These are phyloP conservation scores for Hydra vulgaris DNA, from an alignment of 30 jellyfish, hydroid and myxozoan genomes.

Conservation along the genomic window DNA sequence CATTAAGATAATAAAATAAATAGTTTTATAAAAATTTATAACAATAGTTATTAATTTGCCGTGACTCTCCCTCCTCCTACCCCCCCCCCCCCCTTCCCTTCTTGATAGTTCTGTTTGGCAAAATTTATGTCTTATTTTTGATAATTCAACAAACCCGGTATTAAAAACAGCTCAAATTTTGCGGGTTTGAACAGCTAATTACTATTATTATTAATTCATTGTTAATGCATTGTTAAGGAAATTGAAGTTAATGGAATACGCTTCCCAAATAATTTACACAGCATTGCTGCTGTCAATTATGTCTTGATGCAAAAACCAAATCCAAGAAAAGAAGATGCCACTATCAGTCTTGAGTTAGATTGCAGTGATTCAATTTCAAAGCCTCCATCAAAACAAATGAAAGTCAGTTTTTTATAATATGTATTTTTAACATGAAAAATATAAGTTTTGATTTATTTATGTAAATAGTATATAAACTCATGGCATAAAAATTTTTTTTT, in stretches of 20 bases:
- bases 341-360: not conserved
- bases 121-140: no score
- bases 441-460: no score
- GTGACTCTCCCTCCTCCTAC: no score
- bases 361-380: not conserved
- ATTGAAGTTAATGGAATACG: conserved; percentile 68
- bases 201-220: not conserved
- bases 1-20: no score
- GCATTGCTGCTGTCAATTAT: conserved; percentile 64
- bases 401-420: conserved; percentile 56
- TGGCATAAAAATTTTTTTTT: no score
- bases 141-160: no score
- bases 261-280: conserved; percentile 72
- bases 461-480: no score
- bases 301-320: conserved; percentile 86
- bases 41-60: no score
- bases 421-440: conserved; percentile 23
- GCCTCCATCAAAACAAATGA: conserved; percentile 15
- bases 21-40: no score
- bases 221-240: conserved; percentile 22
- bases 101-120: no score
- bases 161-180: no score
- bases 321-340: not conserved
- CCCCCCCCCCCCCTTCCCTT: no score
- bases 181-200: not conserved